Evolutionary conservation across 2,888 invertebrate species (phyloP).

Genomic region (Troides helena): DNA sequence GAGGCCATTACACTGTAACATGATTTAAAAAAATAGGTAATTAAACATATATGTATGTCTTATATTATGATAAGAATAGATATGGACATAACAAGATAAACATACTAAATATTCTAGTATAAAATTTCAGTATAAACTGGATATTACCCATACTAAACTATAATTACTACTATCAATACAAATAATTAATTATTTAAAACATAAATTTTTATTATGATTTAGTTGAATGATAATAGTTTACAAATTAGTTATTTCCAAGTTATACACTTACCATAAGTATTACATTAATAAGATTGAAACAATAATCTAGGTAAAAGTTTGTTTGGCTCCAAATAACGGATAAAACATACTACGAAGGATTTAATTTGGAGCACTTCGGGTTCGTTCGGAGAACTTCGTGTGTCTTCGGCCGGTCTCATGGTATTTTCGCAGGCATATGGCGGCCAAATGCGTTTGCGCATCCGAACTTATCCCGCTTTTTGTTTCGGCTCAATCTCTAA

Average conservation of each 20-base stretch:
- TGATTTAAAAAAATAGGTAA: background rate
- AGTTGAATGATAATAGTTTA: too few relatives aligned
- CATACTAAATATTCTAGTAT: background rate
- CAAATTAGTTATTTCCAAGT: too few relatives aligned
- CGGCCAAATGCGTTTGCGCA: slow-evolving; percentile 61
- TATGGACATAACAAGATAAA: background rate
- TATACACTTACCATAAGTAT: too few relatives aligned
- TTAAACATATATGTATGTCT: background rate
- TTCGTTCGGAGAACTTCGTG: slow-evolving; percentile 48
- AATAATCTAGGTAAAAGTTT: background rate
- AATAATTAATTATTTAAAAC: too few relatives aligned
- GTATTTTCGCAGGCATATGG: slow-evolving; percentile 65
- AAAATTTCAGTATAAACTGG: background rate
- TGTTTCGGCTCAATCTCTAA: slow-evolving; percentile 40
- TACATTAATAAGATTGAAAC: background rate
- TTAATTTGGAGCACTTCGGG: slow-evolving; percentile 35
- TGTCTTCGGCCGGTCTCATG: slow-evolving; percentile 43
- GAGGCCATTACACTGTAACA: slow-evolving; percentile 34
- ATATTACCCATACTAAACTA: too few relatives aligned
- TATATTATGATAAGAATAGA: background rate
- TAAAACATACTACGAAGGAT: slow-evolving; percentile 35
- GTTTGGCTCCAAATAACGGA: slow-evolving; percentile 5
- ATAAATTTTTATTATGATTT: too few relatives aligned
- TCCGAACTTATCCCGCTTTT: slow-evolving; percentile 38
- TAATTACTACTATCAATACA: too few relatives aligned